Base-by-base conservation (phyloP, 2,797 vertebrate species). In the Smutsia temminckii region DNA sequence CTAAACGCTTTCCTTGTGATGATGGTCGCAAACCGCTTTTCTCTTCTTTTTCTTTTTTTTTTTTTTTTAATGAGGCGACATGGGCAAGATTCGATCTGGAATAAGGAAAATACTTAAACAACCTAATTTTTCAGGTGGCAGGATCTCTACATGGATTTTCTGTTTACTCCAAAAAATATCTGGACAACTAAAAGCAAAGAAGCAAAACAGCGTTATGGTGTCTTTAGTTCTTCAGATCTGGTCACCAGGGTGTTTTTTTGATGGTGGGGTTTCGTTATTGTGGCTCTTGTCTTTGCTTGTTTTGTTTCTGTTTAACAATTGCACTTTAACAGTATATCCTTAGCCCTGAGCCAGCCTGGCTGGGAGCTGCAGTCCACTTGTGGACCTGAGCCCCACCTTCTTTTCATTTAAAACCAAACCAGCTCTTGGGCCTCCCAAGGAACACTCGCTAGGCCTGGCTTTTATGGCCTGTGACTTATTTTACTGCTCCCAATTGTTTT, bases 391-490 rank as follows among this genome's bases (percentile, higher is more conserved):
- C n/a, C 14, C 53, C 9, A 6, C 6, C 13, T 32, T 61, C 13
- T 61, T 85, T 83, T 69, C 42, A 57, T 49, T 61, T 34, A 75
- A 71, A 86, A 66, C 4, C 32, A 80, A 87, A 79, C 42, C 51
- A n/a, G 29, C 20, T n/a, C 85, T 27, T 79, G 27, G 2, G 6
- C 49, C 61, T 89, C 51, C 51, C 55, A 34, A 1, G 40, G 20
- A 77, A 59, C 12, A 42, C 34, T 42, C 71, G 46, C 13, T 3
- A n/a, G 20, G 14, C 21, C 49, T 63, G 75, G 51, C 66, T 89
- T 64, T 63, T 71, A n/a, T 42, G 61, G 64, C 34, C 83, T 77
- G 66, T 68, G 83, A 77, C 89, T 95, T 92, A 77, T 81, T 95
- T 94, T 66, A 59, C 46, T 37, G 27, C 21, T 79, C 77, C 72